Evolutionary conservation across 2,888 invertebrate species (phyloP).

Genomic region (Noctuana brunneofusca): DNA sequence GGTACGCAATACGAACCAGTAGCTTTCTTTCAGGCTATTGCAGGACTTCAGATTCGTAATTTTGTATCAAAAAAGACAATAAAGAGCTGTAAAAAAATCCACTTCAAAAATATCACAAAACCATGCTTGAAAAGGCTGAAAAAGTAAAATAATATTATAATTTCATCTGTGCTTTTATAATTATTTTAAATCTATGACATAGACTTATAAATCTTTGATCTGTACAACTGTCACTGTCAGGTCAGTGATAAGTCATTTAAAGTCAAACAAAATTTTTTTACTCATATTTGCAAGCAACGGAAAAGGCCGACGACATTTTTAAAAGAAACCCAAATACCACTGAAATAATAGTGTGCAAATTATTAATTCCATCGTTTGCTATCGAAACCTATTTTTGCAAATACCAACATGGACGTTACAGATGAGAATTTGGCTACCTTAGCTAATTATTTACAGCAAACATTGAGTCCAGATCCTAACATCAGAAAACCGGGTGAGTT

Average conservation of each 20-base stretch:
- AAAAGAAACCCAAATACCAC: background rate
- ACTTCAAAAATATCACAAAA: too few relatives aligned
- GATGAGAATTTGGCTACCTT: conserved; percentile 92
- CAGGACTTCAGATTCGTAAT: too few relatives aligned
- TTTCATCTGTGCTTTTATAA: too few relatives aligned
- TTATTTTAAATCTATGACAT: too few relatives aligned
- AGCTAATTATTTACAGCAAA: conserved; percentile 93
- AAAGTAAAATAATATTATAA: too few relatives aligned
- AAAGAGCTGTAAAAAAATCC: too few relatives aligned
- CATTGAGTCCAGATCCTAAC: conserved; percentile 91
- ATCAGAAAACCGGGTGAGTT: conserved; percentile 91
- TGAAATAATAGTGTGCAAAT: background rate
- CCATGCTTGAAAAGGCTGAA: too few relatives aligned
- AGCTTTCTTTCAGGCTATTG: too few relatives aligned
- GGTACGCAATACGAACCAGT: too few relatives aligned
- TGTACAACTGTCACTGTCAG: background rate
- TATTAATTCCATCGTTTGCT: background rate
- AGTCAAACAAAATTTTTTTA: background rate
- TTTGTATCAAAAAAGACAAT: too few relatives aligned
- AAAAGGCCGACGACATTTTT: conserved; percentile 21
- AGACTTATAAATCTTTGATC: background rate
- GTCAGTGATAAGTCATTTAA: background rate
- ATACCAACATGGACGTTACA: conserved; percentile 90
- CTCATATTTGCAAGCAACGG: conserved; percentile 2
- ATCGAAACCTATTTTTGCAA: background rate